Evolutionary conservation across 2,888 invertebrate species (phyloP).

Genomic region (Machimus rusticus): DNA sequence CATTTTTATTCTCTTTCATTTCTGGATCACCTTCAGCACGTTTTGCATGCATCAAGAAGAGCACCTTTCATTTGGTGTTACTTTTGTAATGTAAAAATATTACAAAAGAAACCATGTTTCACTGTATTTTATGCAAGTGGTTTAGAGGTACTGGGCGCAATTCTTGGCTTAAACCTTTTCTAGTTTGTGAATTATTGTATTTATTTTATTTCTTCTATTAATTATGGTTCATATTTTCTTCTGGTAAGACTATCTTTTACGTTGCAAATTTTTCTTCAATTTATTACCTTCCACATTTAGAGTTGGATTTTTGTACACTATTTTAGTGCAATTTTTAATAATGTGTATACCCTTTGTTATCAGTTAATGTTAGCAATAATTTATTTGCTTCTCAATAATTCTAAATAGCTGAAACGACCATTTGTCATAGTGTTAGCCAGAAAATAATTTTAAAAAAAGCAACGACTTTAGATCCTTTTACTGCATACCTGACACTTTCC

Average conservation of each 20-base stretch:
- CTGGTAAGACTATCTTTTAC: not conserved
- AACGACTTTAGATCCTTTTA: too few relatives aligned
- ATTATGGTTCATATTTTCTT: not conserved
- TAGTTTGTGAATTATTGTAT: not conserved
- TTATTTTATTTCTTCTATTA: not conserved
- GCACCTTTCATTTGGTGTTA: not conserved
- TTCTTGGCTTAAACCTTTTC: not conserved
- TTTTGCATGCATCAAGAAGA: not conserved
- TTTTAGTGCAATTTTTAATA: not conserved
- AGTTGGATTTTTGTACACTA: not conserved
- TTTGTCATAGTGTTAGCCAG: too few relatives aligned
- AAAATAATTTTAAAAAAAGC: too few relatives aligned
- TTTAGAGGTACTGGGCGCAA: not conserved
- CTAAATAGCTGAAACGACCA: not conserved
- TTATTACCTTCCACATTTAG: too few relatives aligned
- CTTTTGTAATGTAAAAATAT: not conserved
- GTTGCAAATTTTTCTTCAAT: too few relatives aligned
- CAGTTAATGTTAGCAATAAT: not conserved
- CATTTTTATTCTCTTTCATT: constrained; percentile 2
- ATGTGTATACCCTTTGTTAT: not conserved
- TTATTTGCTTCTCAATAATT: not conserved
- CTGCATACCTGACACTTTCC: too few relatives aligned
- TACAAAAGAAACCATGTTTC: not conserved
- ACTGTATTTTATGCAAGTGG: not conserved
- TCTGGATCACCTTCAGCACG: not conserved